These are phyloP conservation scores for Buteo buteo DNA, from an alignment of 2,113 vertebrate genomes.

Conservation along the genomic window DNA sequence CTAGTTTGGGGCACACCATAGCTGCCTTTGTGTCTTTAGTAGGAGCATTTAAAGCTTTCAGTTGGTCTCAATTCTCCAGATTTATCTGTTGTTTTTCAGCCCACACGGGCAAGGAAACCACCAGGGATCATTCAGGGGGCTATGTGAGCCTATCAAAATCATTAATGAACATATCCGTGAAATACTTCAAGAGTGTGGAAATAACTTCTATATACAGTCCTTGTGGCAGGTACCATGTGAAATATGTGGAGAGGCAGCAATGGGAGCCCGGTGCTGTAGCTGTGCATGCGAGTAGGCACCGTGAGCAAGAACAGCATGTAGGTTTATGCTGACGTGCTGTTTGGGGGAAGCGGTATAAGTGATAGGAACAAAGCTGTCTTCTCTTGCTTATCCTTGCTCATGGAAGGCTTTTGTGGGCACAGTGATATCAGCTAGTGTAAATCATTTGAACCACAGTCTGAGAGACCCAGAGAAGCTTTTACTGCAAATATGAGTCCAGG, in stretches of 20 bases:
- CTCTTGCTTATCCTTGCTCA: neutral
- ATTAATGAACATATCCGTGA: neutral
- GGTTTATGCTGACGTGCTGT: rapidly evolving
- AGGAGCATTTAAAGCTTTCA: neutral
- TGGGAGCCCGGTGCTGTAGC: neutral
- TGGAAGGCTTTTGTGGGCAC: neutral
- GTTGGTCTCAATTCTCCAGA: neutral
- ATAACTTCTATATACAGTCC: neutral
- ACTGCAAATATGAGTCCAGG: neutral
- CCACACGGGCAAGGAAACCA: too few relatives aligned
- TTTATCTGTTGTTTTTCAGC: neutral
- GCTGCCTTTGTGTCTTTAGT: neutral
- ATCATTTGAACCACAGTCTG: neutral
- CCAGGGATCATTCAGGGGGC: neutral
- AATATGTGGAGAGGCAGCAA: neutral
- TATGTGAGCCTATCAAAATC: neutral
- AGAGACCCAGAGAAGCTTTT: neutral
- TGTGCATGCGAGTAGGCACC: rapidly evolving
- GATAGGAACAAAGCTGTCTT: neutral
- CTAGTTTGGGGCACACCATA: neutral
- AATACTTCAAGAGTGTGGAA: neutral
- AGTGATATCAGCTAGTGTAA: neutral
- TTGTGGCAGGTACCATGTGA: neutral
- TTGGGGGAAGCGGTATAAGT: neutral
- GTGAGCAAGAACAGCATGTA: rapidly evolving